Evolutionary conservation across 2,797 vertebrate species (phyloP).

Genomic region (Gymnodraco acuticeps): DNA sequence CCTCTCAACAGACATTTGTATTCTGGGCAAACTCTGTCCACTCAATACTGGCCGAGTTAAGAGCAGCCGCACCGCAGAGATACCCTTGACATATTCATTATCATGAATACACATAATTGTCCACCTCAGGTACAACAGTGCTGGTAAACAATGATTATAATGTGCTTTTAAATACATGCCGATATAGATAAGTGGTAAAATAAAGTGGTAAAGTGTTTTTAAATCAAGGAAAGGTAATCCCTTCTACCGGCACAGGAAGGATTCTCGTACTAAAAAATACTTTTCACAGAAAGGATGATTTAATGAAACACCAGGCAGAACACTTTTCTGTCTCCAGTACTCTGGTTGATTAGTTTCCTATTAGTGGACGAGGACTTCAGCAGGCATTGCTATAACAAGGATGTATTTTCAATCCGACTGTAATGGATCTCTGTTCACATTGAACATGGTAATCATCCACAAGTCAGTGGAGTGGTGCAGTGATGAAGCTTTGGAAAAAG

Average conservation of each 20-base stretch:
- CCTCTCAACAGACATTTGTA: constrained; percentile 18
- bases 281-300: not conserved
- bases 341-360: too few relatives aligned
- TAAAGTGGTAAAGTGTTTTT: too few relatives aligned
- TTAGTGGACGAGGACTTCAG: too few relatives aligned
- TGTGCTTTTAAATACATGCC: constrained; percentile 26
- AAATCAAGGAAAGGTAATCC: too few relatives aligned
- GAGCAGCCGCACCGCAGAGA: constrained; percentile 18
- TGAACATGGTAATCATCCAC: not conserved
- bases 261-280: not conserved
- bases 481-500: not conserved
- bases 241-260: too few relatives aligned
- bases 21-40: constrained; percentile 17
- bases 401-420: constrained; percentile 12
- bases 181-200: not conserved
- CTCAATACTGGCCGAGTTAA: constrained; percentile 17
- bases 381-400: too few relatives aligned
- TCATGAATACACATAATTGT: constrained; percentile 45
- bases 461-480: not conserved
- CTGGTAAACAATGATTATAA: constrained; percentile 1
- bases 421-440: not conserved
- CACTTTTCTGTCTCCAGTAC: too few relatives aligned
- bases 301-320: not conserved
- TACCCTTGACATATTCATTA: constrained; percentile 20
- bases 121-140: constrained; percentile 8